Conservation (phyloP, 2,113 vertebrate genomes). For the Apaloderma vittatum region DNA sequence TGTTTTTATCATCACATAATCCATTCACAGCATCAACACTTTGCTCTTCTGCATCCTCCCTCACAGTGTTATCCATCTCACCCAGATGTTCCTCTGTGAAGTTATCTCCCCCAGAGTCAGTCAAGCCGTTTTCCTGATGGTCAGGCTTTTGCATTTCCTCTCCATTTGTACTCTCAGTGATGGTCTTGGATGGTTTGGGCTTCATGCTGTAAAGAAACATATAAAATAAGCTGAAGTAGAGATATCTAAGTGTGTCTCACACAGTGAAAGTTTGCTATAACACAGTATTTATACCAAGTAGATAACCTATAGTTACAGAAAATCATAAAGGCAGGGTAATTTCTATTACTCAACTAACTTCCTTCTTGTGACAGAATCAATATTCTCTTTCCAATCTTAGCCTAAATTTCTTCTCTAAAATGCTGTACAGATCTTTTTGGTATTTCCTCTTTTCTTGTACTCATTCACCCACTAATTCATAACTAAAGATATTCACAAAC, state of each 20-base stretch:
- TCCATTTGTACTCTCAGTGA: conserved; percentile 26
- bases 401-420: background rate
- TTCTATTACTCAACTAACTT: background rate
- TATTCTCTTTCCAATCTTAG: background rate
- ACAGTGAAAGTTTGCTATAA: background rate
- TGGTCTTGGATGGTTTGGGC: conserved; percentile 30
- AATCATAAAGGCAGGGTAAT: background rate
- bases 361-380: background rate
- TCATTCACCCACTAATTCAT: background rate
- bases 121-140: conserved; percentile 74
- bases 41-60: background rate
- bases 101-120: background rate
- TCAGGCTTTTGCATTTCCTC: conserved; percentile 66
- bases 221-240: background rate
- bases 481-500: background rate
- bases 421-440: background rate
- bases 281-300: background rate
- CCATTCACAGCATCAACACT: background rate
- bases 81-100: background rate
- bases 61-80: background rate
- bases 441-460: background rate
- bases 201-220: conserved; percentile 54
- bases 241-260: background rate
- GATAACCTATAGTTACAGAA: background rate
- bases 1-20: conserved; percentile 68